Evolutionary conservation across 2,888 invertebrate species (phyloP).

Genomic region (Cerceris ruficornis): DNA sequence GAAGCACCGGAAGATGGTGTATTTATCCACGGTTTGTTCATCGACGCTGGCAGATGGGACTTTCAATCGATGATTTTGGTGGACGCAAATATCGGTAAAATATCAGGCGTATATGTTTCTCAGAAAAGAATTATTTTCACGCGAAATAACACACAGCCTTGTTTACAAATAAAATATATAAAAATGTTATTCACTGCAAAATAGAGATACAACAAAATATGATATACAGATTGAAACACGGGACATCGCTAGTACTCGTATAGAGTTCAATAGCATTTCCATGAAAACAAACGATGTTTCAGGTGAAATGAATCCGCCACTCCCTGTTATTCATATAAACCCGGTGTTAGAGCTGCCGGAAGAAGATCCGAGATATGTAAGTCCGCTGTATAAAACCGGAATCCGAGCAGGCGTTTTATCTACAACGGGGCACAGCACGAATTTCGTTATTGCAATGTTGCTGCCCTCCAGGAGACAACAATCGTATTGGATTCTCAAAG

Average conservation of each 20-base stretch:
- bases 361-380: slow-evolving; percentile 86
- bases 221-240: too few species aligned
- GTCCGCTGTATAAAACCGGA: slow-evolving; percentile 94
- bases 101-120: background rate
- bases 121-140: background rate
- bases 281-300: slow-evolving; percentile 21
- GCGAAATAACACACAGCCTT: background rate
- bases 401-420: slow-evolving; percentile 93
- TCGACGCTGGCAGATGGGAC: slow-evolving; percentile 96
- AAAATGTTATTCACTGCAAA: too few species aligned
- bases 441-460: slow-evolving; percentile 92
- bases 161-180: background rate
- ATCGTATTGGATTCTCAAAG: slow-evolving; percentile 94
- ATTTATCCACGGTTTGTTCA: slow-evolving; percentile 90
- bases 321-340: slow-evolving; percentile 87
- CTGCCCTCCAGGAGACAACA: slow-evolving; percentile 86
- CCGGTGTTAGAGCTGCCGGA: slow-evolving; percentile 86
- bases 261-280: background rate
- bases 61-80: slow-evolving; percentile 85
- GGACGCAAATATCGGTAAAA: slow-evolving; percentile 89
- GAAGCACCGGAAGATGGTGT: slow-evolving; percentile 86
- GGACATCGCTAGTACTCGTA: background rate
- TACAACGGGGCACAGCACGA: slow-evolving; percentile 96
- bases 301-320: slow-evolving; percentile 90
- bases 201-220: too few species aligned